phyloP scores from a whole-genome alignment of 2,113 vertebrate species.

The Grammomys dolichurus region DNA sequence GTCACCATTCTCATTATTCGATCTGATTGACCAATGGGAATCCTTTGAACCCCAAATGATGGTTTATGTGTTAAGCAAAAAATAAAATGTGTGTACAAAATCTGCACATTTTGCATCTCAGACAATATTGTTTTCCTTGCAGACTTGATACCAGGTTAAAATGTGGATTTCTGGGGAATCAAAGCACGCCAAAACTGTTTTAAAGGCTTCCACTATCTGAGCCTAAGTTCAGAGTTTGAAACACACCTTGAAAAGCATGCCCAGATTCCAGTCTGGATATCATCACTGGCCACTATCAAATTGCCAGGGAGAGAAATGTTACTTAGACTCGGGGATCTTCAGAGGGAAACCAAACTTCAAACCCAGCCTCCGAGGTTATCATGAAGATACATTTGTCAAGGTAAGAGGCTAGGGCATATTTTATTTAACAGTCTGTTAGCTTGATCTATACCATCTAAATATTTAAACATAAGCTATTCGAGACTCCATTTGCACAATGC shows the following conservation, averaged over 20 bases:
- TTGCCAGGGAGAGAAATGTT: neutral
- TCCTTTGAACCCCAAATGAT: conserved; percentile 66
- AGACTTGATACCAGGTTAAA: conserved; percentile 79
- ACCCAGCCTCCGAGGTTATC: conserved; percentile 49
- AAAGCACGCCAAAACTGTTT: conserved; percentile 77
- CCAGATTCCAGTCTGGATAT: neutral
- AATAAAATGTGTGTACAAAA: conserved; percentile 72
- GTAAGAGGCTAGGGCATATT: conserved; percentile 61
- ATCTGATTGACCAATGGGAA: conserved; percentile 69
- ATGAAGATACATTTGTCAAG: conserved; percentile 65
- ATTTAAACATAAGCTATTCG: conserved; percentile 66
- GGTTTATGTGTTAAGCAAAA: conserved; percentile 66
- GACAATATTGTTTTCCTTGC: conserved; percentile 73
- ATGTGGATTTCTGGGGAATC: conserved; percentile 71
- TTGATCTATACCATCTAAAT: conserved; percentile 78
- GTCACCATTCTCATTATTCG: neutral
- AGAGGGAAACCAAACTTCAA: conserved; percentile 61
- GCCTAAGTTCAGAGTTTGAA: neutral
- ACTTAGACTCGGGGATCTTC: conserved; percentile 19
- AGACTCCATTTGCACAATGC: conserved; percentile 19
- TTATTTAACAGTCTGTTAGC: conserved; percentile 72
- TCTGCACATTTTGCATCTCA: conserved; percentile 78
- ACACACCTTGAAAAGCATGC: neutral
- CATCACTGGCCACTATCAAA: neutral
- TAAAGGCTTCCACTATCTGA: conserved; percentile 59